phyloP scores from a whole-genome alignment of 2,888 invertebrate genomes.

The Gisinianus flammeolus region DNA sequence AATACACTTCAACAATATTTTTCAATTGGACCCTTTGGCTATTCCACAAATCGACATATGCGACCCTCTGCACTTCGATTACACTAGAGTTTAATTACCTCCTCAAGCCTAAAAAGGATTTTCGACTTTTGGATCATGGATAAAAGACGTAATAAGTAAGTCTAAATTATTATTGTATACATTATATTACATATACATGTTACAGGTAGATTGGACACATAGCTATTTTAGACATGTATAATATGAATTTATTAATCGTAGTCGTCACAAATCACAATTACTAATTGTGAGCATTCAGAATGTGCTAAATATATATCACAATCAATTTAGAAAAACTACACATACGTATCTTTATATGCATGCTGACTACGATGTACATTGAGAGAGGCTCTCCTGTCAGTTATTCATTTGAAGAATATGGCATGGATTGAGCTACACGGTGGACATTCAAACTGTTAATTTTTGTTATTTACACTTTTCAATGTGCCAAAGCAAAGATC shows the following conservation, averaged over 20 bases:
- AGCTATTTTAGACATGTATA: too few relatives aligned
- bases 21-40: neutral
- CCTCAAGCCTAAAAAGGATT: constrained; percentile 1
- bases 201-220: too few relatives aligned
- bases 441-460: too few relatives aligned
- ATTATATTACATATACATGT: too few relatives aligned
- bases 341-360: neutral
- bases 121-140: too few relatives aligned
- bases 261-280: constrained; percentile 10
- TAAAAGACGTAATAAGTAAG: too few relatives aligned
- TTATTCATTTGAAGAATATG: too few relatives aligned
- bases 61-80: neutral
- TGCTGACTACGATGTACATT: neutral
- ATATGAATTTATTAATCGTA: too few relatives aligned
- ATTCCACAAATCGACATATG: neutral
- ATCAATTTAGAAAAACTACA: neutral
- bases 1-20: too few relatives aligned
- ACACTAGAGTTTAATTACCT: constrained; percentile 2
- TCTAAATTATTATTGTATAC: too few relatives aligned
- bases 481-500: neutral
- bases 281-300: constrained; percentile 8
- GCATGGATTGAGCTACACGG: too few relatives aligned
- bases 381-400: too few relatives aligned
- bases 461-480: neutral
- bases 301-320: constrained; percentile 5